Conservation (phyloP, 2,113 vertebrate species). For the Syrrhaptes paradoxus region DNA sequence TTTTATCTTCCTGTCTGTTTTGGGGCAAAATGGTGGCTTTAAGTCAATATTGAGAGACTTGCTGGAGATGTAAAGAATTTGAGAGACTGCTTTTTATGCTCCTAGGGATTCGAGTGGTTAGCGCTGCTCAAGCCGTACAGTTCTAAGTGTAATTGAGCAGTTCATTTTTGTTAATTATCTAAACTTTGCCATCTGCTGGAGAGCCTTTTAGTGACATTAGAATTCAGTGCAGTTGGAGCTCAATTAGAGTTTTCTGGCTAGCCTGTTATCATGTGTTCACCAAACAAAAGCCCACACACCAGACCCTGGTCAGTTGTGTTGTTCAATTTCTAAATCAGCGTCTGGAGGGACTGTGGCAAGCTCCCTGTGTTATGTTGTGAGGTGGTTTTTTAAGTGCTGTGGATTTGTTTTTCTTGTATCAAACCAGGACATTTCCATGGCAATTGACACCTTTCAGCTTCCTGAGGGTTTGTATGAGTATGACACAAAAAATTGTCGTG, state of each 20-base stretch:
- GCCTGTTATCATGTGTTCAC: not conserved
- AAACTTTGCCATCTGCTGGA: constrained; percentile 67
- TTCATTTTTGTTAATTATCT: constrained; percentile 44
- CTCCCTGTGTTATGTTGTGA: not conserved
- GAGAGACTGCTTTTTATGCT: not conserved
- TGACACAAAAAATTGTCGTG: rapidly evolving
- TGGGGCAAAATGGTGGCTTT: not conserved
- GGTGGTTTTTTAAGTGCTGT: not conserved
- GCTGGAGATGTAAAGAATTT: not conserved
- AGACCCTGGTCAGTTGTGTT: not conserved
- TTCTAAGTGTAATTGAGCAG: constrained; percentile 18
- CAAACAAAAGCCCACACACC: not conserved
- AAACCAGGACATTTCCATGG: not conserved
- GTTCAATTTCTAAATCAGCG: not conserved
- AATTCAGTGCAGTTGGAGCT: constrained; percentile 45
- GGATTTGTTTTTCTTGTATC: not conserved
- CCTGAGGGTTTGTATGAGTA: not conserved
- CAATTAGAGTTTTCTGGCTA: not conserved
- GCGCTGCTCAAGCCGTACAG: not conserved
- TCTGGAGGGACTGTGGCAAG: not conserved
- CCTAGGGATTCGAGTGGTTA: not conserved
- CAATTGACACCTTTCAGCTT: not conserved
- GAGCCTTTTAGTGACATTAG: constrained; percentile 32
- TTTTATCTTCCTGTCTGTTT: not conserved
- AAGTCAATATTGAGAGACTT: not conserved